Evolutionary conservation across 1,140 invertebrate species (phyloP).

Genomic region (Drosophila rhopaloa): DNA sequence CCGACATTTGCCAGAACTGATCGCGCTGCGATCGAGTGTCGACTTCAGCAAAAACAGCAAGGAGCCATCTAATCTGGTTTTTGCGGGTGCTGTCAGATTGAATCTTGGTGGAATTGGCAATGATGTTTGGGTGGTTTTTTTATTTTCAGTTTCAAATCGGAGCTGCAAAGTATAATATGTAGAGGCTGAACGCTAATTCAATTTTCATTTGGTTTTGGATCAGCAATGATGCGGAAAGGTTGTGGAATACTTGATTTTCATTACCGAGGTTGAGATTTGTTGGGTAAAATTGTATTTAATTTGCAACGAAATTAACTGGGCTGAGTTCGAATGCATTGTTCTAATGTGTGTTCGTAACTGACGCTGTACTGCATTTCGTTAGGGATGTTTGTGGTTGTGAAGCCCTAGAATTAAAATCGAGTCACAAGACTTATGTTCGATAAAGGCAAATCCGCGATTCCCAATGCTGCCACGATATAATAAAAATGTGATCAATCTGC

Average conservation of each 20-base stretch:
- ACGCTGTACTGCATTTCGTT: not conserved
- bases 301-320: constrained; percentile 13
- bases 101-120: constrained; percentile 53
- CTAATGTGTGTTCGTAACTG: constrained; percentile 33
- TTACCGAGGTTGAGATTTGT: constrained; percentile 47
- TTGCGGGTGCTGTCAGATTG: constrained; percentile 36
- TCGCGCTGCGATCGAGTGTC: constrained; percentile 1
- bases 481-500: constrained; percentile 33
- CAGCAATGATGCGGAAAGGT: constrained; percentile 75
- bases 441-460: not conserved
- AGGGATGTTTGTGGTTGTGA: not conserved
- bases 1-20: constrained; percentile 58
- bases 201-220: constrained; percentile 27
- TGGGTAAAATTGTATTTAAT: not conserved
- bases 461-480: constrained; percentile 15
- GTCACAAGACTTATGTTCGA: not conserved
- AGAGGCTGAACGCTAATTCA: constrained; percentile 51
- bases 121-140: constrained; percentile 15
- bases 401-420: not conserved
- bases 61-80: constrained; percentile 53
- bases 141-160: constrained; percentile 26
- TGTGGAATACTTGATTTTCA: constrained; percentile 50
- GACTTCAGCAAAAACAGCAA: constrained; percentile 21
- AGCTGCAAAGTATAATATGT: constrained; percentile 7
- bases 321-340: constrained; percentile 24